Evolutionary conservation across 1,140 invertebrate genomes (phyloP), one percentile per base, ranked within the genome.

Genomic region (Harpegnathos saltator): DNA sequence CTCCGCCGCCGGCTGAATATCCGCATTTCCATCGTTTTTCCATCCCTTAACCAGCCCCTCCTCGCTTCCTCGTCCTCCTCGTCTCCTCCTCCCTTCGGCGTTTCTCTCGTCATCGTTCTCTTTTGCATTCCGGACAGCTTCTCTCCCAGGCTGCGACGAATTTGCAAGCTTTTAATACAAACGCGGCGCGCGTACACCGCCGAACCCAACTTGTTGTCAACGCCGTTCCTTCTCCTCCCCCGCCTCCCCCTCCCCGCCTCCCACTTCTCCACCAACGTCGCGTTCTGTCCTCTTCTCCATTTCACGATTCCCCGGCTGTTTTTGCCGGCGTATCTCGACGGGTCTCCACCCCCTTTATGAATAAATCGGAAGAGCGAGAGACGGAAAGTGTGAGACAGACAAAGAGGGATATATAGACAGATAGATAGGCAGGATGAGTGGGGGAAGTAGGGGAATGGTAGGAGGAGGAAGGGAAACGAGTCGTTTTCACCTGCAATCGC

Each of bases 121-220:
- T 82, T 89, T 89, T 86, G 87, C 88, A 85, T 89, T 80, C 84
- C 59, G 85, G 87, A 89, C 85, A 86, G 84, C 63, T 9, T 82
- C 84, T 74, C 82, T 44, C 38, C 38, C 38, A 44, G 83, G 77
- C 72, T 81, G 80, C 73, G 85, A 85, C 89, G 89, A 87, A 87
- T 87, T 89, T 90, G 89, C 89, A 89, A 90, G 88, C 88, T 90
- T 87, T 90, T 90, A 90, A 90, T 90, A 87, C 85, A 90, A 90
- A 89, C 88, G 85, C 85, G 85, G 78, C 85, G 88, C 88, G 82
- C 88, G 83, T 87, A 87, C 63, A 82, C 74, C 82, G 88, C 84
- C 84, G 87, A 89, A 84, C 82, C 62, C 84, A 78, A 89, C 61
- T 89, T 89, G 88, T 89, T 84, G 65, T 80, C 87, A 80, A 63